A percentile compares a stretch with the other conserved stretches of the same genome.
Evolutionary conservation across 2,888 invertebrate species (phyloP).

Genomic region (Scrobipalpa costella): DNA sequence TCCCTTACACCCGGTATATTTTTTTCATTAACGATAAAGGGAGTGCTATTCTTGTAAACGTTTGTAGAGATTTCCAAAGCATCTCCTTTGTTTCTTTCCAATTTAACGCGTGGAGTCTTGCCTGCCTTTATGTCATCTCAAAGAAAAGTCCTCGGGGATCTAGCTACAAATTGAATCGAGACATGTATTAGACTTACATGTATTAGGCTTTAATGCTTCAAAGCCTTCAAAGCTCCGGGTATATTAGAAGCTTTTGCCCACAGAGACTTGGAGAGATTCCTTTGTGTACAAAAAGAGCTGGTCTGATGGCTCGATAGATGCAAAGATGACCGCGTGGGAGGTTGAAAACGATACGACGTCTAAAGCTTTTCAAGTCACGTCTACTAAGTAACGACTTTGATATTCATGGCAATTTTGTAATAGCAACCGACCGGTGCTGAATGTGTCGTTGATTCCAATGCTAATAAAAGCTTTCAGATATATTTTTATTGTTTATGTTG

Average conservation of each 20-base stretch:
- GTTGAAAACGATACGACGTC: conserved; percentile 3
- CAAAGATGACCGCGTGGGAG: conserved; percentile 6
- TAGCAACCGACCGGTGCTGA: not conserved
- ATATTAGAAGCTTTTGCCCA: conserved; percentile 14
- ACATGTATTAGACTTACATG: conserved; percentile 45
- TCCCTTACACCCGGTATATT: too few relatives aligned
- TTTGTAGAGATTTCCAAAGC: conserved; percentile 37
- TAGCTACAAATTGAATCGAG: conserved; percentile 51
- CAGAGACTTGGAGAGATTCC: conserved; percentile 15
- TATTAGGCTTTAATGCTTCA: conserved; percentile 40
- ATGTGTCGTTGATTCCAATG: not conserved
- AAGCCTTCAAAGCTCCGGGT: conserved; percentile 15
- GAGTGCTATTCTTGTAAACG: conserved; percentile 33
- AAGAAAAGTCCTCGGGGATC: conserved; percentile 41
- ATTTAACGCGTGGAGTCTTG: conserved; percentile 45
- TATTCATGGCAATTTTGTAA: not conserved
- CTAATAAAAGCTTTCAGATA: not conserved
- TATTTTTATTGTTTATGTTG: too few relatives aligned
- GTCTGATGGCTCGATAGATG: conserved; percentile 9
- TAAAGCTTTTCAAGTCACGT: conserved; percentile 16
- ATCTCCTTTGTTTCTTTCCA: conserved; percentile 40
- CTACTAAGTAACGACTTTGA: not conserved
- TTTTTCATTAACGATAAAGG: conserved; percentile 30
- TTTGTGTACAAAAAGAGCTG: conserved; percentile 19
- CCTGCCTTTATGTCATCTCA: conserved; percentile 45